Base-by-base conservation (phyloP, 2,888 invertebrate genomes). In the Epiblema foenella region DNA sequence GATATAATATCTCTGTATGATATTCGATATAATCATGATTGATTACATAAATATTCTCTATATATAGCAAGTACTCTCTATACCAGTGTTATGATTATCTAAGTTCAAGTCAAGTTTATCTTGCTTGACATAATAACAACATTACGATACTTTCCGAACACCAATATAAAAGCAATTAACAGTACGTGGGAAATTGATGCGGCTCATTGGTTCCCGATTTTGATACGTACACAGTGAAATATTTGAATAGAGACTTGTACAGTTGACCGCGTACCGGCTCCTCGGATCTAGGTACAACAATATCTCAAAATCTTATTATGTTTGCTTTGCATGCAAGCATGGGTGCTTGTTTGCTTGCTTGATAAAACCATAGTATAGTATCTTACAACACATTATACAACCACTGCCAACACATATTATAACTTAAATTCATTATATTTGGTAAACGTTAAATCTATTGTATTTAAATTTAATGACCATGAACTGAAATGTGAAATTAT, bases 121-220 rank as follows among this genome's bases (percentile, higher is more conserved):
- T 62, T 60, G 20, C 59, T 52, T 69, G 64, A 69, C 69, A 54
- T 70, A 68, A 71, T 72, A 68, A 72, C 62, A 68, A 68, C 63
- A 64, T 72, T 58, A 68, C 18, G 29, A 63, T 63, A 58, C 64
- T 59, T 46, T 68, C 29, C 54, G 59, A 65, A 65, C 71, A 71
- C 54, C 42, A 54, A 42, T 67, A 42, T 58, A 59, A 59, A 60
- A 56, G 66, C 66, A 62, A 71, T 71, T 65, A 70, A 37, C 64
- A 54, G 37, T 46, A 60, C 70, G 67, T 71, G 71, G 66, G 71
- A 71, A 71, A 71, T 11, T 37, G 49, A 62, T 62, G 67, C 15
- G 62, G 56, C 62, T 67, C 67, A 71, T 71, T 62, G 60, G 49
- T 56, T 67, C 60, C n/a, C 11, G 20, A 49, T 1, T 64, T 33